Evolutionary conservation across 2,113 vertebrate genomes (phyloP), one percentile per base, ranked within the genome.

Genomic region (Nesogale talazaci): DNA sequence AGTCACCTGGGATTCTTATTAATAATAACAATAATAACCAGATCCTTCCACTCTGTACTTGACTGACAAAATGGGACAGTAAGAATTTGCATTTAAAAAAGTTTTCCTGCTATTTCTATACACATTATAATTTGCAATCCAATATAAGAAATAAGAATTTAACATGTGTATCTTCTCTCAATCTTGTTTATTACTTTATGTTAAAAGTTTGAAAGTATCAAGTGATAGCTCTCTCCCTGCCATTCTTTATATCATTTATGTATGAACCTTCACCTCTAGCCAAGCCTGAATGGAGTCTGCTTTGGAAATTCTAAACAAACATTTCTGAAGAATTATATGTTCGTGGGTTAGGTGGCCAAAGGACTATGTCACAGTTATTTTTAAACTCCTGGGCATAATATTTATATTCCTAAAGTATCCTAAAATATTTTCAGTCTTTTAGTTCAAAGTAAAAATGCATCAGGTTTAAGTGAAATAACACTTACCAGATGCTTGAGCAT

Each of bases 391-490:
- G 56, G 89, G 25, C 25, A 46, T 76, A 81, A 56, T 61, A 87
- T 34, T 59, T 23, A n/a, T 89, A 59, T 92, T 69, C 89, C 93
- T 72, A 95, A 96, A 89, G 31, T 31, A 59, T 63, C 84, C 2
- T 59, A 89, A 77, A 91, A 91, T 69, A 3, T 86, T 81, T 83
- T 65, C 56, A 74, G 36, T 6, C 56, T 88, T 94, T 94, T 81
- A 84, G 36, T 87, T 95, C 83, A 40, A 42, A n/a, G 77, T 83
- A 84, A 95, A 95, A 93, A 70, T 92, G 20, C 63, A 56, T 15
- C 15, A 40, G 63, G 31, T 89, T 91, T 79, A 93, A 93, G 34
- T 90, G 83, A 88, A 94, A 88, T 79, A 91, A 77, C 1, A 96
- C 42, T 42, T 94, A 34, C 19, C 83, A 74, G 52, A 93, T 88